Base-by-base conservation (phyloP, 2,888 invertebrate genomes). In the Drosophila mayaguana region DNA sequence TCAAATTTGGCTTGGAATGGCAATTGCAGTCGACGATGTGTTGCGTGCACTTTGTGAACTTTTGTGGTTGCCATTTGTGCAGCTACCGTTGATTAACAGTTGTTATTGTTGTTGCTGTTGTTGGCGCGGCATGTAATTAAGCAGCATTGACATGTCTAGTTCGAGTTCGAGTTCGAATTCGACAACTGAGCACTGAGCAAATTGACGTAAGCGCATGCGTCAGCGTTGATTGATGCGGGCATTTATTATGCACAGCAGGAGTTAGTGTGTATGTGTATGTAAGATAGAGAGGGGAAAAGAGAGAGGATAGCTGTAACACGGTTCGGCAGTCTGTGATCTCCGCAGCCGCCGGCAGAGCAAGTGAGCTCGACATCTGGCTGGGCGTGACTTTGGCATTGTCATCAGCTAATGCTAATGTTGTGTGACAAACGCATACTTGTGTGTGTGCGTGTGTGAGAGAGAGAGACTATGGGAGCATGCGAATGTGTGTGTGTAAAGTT, bases 131-230 rank as follows among this genome's bases (percentile, higher is more conserved):
- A 88, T 83, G 81, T 78, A 88, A 87, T 87, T 87, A 87, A 89
- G 72, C 83, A 88, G 48, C 88, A 88, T 80, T 88, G 87, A 89
- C 89, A 88, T 88, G 88, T 89, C 88, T 78, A 80, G 83, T 74
- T 80, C 74, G 76, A 67, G 70, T 76, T 71, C 81, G 89, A 74
- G 81, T 80, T 81, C 80, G 81, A 78, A 68, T 72, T 62, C 70
- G 87, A 88, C 87, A 83, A 72, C 73, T 55, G 65, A 40, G 67
- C 60, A 70, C 71, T 32, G 32, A 48, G 73, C 88, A 78, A 86
- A 87, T 76, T 88, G 85, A 89, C 85, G 85, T 84, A 72, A 89
- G 88, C 84, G 75, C 78, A 77, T 86, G 89, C 87, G 87, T 88
- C 89, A 81, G 76, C 59, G 12, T 53, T 64, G 48, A 79, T 79